Conservation (phyloP, 2,797 vertebrate genomes). For the Cuculus canorus region DNA sequence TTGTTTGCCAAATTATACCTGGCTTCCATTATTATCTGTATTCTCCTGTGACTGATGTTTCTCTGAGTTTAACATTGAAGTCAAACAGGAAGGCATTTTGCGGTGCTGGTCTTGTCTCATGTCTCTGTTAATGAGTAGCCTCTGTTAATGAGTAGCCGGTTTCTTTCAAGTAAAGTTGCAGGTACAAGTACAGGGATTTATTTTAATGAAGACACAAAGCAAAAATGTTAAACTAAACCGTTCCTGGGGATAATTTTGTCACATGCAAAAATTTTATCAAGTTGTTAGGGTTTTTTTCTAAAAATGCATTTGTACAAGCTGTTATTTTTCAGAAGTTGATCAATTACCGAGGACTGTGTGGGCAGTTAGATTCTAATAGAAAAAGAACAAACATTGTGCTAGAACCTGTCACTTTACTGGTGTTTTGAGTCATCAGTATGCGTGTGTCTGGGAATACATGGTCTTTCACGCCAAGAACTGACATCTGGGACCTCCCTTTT, state of each 20-base stretch:
- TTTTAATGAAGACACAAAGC: not conserved
- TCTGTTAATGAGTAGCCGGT: not conserved
- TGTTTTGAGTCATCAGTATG: not conserved
- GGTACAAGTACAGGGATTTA: not conserved
- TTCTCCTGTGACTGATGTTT: accelerated
- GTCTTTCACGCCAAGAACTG: not conserved
- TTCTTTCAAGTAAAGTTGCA: not conserved
- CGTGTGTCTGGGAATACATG: not conserved
- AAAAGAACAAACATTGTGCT: not conserved
- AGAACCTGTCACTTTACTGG: not conserved
- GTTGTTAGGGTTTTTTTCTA: not conserved
- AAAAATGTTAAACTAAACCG: not conserved
- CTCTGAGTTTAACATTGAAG: not conserved
- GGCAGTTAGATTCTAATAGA: not conserved
- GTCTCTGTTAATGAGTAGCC: not conserved
- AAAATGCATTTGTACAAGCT: not conserved
- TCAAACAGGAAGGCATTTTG: not conserved
- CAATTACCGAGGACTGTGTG: not conserved
- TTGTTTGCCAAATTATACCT: not conserved
- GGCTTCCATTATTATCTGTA: not conserved
- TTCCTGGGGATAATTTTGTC: not conserved
- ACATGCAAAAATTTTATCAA: not conserved
- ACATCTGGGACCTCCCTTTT: not conserved
- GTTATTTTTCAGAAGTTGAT: not conserved
- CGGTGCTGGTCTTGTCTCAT: not conserved